These are phyloP conservation scores for Steinernema scapterisci DNA, from an alignment of 2,888 invertebrate species.

Conservation along the genomic window DNA sequence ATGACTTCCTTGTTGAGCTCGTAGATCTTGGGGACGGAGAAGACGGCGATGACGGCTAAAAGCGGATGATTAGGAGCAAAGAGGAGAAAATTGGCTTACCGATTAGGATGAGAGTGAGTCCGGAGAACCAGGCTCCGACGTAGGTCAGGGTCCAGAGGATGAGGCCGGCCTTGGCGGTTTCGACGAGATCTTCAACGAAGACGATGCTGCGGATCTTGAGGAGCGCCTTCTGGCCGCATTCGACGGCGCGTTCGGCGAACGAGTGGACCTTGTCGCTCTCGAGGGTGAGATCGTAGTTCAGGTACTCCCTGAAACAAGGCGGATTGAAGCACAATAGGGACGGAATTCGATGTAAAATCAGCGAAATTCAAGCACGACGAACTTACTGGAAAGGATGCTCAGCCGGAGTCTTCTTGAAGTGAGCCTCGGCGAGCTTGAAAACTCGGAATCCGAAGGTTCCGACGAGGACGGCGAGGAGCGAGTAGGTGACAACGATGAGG, in stretches of 20 bases:
- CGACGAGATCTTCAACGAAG: constrained; percentile 93
- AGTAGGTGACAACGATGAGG: constrained; percentile 81
- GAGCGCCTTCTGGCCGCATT: constrained; percentile 82
- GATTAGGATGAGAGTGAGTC: constrained; percentile 94
- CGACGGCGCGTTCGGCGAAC: constrained; percentile 81
- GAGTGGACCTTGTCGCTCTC: constrained; percentile 87
- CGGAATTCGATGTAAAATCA: background rate
- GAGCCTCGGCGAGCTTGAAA: constrained; percentile 74
- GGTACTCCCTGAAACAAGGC: constrained; percentile 70
- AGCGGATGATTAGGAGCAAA: background rate
- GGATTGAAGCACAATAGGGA: constrained; percentile 6
- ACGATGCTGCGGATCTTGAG: constrained; percentile 87
- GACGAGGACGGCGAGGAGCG: constrained; percentile 81
- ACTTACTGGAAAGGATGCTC: constrained; percentile 47
- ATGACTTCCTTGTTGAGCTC: constrained; percentile 66
- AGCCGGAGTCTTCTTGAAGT: constrained; percentile 50
- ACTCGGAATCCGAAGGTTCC: constrained; percentile 91
- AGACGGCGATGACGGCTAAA: constrained; percentile 59
- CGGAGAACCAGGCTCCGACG: constrained; percentile 97
- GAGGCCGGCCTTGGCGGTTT: constrained; percentile 78
- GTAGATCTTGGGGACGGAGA: constrained; percentile 65
- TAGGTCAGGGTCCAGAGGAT: constrained; percentile 95
- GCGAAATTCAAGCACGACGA: background rate
- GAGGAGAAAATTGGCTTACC: constrained; percentile 73
- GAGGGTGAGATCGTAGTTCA: constrained; percentile 84